Conservation (phyloP, 1,140 invertebrate species). For the Drosophila pseudoananassae region DNA sequence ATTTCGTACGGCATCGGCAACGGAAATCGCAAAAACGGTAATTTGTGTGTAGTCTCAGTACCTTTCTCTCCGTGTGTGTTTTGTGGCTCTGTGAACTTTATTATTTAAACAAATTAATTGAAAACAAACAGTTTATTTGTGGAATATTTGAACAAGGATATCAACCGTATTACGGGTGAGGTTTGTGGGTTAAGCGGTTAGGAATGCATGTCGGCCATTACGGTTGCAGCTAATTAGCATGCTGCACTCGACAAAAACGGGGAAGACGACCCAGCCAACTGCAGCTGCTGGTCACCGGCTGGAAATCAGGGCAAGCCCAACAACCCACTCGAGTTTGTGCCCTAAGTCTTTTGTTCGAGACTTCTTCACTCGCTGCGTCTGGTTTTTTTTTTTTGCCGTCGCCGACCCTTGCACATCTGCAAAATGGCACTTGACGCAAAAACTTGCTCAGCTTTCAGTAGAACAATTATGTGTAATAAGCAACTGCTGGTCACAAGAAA, state of each 20-base stretch:
- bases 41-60: conserved; percentile 50
- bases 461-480: conserved; percentile 31
- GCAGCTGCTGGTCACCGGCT: conserved; percentile 36
- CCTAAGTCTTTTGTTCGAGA: conserved; percentile 66
- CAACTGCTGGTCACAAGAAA: background rate
- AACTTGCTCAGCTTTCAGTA: conserved; percentile 19
- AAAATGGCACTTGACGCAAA: conserved; percentile 27
- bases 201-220: conserved; percentile 31
- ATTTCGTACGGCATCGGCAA: conserved; percentile 64
- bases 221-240: conserved; percentile 56
- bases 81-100: conserved; percentile 32
- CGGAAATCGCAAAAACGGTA: conserved; percentile 76
- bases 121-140: conserved; percentile 21
- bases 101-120: conserved; percentile 6
- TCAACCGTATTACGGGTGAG: conserved; percentile 39
- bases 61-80: conserved; percentile 17
- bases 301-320: conserved; percentile 46
- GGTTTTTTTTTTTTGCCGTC: conserved; percentile 1
- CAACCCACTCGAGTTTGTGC: conserved; percentile 42
- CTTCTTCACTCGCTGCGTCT: conserved; percentile 7
- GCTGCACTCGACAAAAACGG: conserved; percentile 13
- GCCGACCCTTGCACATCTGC: conserved; percentile 20
- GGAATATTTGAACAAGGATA: conserved; percentile 41
- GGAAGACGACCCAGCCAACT: conserved; percentile 1
- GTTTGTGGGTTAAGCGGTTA: conserved; percentile 42